These are phyloP conservation scores for Paramuricea clavata DNA, from an alignment of 92 coral and sea anemone species.

Conservation along the genomic window DNA sequence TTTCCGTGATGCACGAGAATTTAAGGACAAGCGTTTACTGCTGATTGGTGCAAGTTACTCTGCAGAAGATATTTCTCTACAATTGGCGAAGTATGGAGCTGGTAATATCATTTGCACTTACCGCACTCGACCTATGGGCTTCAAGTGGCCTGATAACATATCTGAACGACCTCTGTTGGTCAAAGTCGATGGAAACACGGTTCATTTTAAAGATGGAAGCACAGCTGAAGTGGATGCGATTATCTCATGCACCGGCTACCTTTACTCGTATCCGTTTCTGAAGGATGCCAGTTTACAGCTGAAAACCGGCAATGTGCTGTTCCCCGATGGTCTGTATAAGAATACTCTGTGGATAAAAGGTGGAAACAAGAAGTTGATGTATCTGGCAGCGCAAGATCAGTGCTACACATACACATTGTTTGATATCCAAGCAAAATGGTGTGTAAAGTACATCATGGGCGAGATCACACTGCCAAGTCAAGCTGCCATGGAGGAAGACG, in stretches of 20 bases:
- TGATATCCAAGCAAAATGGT: constrained; percentile 27
- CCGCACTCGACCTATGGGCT: constrained; percentile 71
- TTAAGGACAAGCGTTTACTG: constrained; percentile 47
- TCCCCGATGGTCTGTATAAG: constrained; percentile 64
- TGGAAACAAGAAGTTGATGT: constrained; percentile 66
- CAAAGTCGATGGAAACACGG: constrained; percentile 66
- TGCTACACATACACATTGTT: constrained; percentile 60
- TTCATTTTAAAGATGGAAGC: constrained; percentile 69
- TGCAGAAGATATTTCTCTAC: constrained; percentile 72
- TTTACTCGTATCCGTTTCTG: constrained; percentile 55
- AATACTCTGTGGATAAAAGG: constrained; percentile 46
- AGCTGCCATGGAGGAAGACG: constrained; percentile 34
- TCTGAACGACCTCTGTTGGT: constrained; percentile 60
- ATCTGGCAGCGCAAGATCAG: constrained; percentile 53
- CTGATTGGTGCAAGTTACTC: constrained; percentile 69
- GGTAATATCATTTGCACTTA: constrained; percentile 47
- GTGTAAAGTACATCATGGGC: constrained; percentile 4
- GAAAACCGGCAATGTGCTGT: constrained; percentile 45
- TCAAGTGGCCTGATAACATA: constrained; percentile 71
- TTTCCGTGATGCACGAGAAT: constrained; percentile 58
- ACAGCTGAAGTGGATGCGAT: background rate
- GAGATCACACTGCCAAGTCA: background rate
- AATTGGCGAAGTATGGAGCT: constrained; percentile 69
- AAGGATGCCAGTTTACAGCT: constrained; percentile 58
- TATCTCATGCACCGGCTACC: constrained; percentile 55